Conservation (phyloP, 2,888 invertebrate genomes). For the Nasonovia ribisnigri region DNA sequence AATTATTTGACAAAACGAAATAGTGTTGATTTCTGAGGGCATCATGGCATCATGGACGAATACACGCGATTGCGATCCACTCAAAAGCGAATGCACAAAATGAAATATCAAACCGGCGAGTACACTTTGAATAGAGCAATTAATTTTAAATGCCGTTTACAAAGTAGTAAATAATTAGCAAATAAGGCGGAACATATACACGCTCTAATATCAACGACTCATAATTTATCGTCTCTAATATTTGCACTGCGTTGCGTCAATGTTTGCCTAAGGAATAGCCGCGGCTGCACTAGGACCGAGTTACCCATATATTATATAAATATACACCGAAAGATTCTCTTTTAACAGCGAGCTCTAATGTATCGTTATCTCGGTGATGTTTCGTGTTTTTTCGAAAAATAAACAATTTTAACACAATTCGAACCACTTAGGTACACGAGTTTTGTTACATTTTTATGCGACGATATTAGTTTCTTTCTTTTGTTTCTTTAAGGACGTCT, state of each 20-base stretch:
- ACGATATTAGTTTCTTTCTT: not conserved
- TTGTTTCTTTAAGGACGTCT: not conserved
- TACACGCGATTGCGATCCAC: not conserved
- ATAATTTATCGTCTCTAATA: not conserved
- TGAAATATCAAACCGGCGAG: not conserved
- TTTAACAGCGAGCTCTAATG: not conserved
- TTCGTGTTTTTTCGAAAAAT: not conserved
- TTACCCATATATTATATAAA: not conserved
- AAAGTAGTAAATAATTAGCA: not conserved
- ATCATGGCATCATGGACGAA: not conserved
- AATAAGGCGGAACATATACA: not conserved
- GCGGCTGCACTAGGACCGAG: not conserved
- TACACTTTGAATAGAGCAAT: conserved; percentile 7
- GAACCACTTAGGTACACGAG: not conserved
- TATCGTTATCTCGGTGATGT: not conserved
- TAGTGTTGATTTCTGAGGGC: not conserved
- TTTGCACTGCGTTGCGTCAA: not conserved
- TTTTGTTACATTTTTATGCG: not conserved
- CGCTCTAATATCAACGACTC: not conserved
- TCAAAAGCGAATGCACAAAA: not conserved
- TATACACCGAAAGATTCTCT: not conserved
- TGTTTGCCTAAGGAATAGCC: not conserved
- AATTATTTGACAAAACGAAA: not conserved
- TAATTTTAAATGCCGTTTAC: conserved; percentile 13
- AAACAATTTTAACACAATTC: not conserved